Base-by-base conservation (phyloP, 2,797 vertebrate genomes). In the Hippocampus kuda region DNA sequence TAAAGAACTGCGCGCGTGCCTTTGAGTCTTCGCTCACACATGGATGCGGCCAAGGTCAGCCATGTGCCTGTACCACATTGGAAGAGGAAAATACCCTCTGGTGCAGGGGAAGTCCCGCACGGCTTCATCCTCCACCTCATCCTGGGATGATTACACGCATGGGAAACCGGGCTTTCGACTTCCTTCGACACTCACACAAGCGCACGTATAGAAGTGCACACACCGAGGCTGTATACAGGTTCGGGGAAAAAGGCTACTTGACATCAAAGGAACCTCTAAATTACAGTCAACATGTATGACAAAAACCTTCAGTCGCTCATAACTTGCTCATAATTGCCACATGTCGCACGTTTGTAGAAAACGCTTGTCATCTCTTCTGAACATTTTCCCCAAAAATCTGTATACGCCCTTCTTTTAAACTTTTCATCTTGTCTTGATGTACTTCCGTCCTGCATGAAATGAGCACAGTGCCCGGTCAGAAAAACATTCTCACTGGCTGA, bases 51-150 rank as follows among this genome's bases (percentile, higher is more conserved):
- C 72, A 42, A 73, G 83, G 85, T 89, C 84, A 85, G 74, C 81
- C 83, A 88, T 86, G 85, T 89, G 84, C 85, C 79, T 66, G 75
- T 83, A 88, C 84, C 86, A 85, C 84, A 84, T 80, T 87, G 81
- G 79, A 72, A 88, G 87, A 88, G 89, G 85, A 90, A 89, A 90
- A 90, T 88, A 88, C 87, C 88, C 87, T 88, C 85, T 88, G 87
- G 85, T 87, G 72, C 72, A 85, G 83, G 87, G 88, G 89, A 89
- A 91, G 87, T 89, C 85, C 88, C 86, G 67, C 76, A 84, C 81
- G 64, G 80, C 79, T 86, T 83, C 83, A 85, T 88, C 84, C 78
- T 88, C 85, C 83, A 85, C 87, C 85, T 90, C 89, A 87, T 89
- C 86, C 88, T 87, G 87, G 85, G 85, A 88, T 87, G 87, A 90